These are phyloP conservation scores for Ariopsis seemanni DNA, from an alignment of 2,113 vertebrate species.

Conservation along the genomic window DNA sequence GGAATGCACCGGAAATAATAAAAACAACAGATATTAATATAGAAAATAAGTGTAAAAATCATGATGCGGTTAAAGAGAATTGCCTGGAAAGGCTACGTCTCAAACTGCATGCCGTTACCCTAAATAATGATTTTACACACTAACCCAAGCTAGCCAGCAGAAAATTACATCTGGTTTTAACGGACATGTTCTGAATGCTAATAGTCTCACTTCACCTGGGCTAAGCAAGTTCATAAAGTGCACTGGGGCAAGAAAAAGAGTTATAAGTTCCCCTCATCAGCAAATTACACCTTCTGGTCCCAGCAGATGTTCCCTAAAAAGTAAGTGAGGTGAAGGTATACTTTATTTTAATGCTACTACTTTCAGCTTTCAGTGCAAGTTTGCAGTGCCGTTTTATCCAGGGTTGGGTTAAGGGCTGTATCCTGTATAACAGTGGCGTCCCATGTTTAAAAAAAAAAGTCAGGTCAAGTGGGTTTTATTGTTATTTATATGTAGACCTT, in stretches of 20 bases:
- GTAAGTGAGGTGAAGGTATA: background rate
- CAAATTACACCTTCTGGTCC: slow-evolving; percentile 40
- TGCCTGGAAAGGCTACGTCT: background rate
- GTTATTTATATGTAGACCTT: no score
- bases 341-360: slow-evolving; percentile 6
- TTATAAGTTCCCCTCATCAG: slow-evolving; percentile 31
- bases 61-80: background rate
- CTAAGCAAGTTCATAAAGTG: slow-evolving; percentile 27
- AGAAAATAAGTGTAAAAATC: background rate
- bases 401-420: background rate
- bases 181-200: slow-evolving; percentile 37
- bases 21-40: background rate
- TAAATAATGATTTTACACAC: slow-evolving; percentile 11
- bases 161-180: slow-evolving; percentile 38
- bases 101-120: background rate
- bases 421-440: background rate
- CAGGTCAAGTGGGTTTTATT: no score
- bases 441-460: background rate
- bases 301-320: slow-evolving; percentile 30
- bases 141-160: slow-evolving; percentile 30
- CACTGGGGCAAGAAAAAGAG: slow-evolving; percentile 14
- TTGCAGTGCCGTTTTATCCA: background rate
- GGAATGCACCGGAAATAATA: background rate
- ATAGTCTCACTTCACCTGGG: slow-evolving; percentile 20
- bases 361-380: background rate